These are phyloP conservation scores for Tragelaphus imberbis DNA, from an alignment of 2,113 vertebrate species.

Conservation along the genomic window DNA sequence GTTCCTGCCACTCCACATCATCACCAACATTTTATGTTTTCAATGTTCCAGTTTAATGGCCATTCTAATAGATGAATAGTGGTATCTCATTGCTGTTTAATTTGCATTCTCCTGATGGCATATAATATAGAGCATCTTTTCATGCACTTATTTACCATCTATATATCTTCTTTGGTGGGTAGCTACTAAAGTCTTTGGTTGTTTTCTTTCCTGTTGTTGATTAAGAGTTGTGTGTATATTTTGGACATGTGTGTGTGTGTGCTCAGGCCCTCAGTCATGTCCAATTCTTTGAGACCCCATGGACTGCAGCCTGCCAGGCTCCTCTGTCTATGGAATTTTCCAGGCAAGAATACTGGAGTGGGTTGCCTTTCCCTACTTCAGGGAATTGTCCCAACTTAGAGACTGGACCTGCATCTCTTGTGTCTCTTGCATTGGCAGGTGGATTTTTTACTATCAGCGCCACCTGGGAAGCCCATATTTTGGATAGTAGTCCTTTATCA, in stretches of 20 bases:
- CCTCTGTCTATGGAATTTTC: not conserved
- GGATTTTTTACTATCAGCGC: not conserved
- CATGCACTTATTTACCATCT: not conserved
- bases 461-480: not conserved
- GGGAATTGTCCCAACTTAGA: not conserved
- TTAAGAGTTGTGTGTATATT: not conserved
- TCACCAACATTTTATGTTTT: not conserved
- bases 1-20: not conserved
- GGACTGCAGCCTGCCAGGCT: not conserved
- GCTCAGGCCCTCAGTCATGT: not conserved
- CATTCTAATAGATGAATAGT: not conserved
- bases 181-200: not conserved
- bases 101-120: not conserved
- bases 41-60: not conserved
- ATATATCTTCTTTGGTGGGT: not conserved
- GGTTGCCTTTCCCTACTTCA: not conserved
- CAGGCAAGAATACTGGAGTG: not conserved
- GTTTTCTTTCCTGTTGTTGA: not conserved
- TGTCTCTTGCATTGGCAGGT: not conserved
- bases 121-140: not conserved
- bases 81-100: not conserved
- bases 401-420: not conserved
- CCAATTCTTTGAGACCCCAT: not conserved
- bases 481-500: not conserved
- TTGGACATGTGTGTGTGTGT: not conserved